Base-by-base conservation (phyloP, 2,113 vertebrate genomes). In the Ramphastos sulfuratus region DNA sequence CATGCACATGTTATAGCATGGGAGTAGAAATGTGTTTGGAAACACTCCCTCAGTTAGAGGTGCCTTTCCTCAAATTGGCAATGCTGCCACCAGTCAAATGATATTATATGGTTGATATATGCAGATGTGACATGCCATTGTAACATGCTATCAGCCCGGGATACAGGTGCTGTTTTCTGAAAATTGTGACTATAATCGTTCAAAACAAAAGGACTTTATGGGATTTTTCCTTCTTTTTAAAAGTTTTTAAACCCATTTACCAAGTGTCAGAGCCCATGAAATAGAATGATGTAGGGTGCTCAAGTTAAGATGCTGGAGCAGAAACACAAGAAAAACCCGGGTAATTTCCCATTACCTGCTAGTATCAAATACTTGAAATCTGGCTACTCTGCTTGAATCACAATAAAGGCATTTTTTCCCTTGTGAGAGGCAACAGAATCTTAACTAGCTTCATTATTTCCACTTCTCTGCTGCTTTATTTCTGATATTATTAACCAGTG, bases 341-440 rank as follows among this genome's bases (percentile, higher is more conserved):
- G 87, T 95, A 94, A 96, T 96, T 96, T 96, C 93, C 92, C 64
- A 95, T 95, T 94, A 94, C 95, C 85, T 93, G 66, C 82, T 95
- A 91, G 81, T 93, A 94, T 91, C 86, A 93, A 92, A 91, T 82
- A 89, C 82, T 93, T 87, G 89, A 95, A 95, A 94, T 93, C 95
- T 93, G 94, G 79, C 85, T 94, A 56, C 72, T 87, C 74, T 89
- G 55, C 66, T 90, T 89, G 94, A 94, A 96, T 94, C 82, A 94
- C 60, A 96, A 93, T 96, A 96, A 93, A 96, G 82, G 25, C 71
- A 70, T 70, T 90, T 94, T 91, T 89, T 85, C 77, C 67, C 80
- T 25, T 91, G 69, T 91, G 89, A 91, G 64, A 92, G 94, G 37
- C 71, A 69, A 72, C 54, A 72, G 92, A 88, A 93, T 95, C 78